A percentile compares a stretch with the other conserved stretches of the same genome.
Evolutionary conservation across 2,888 invertebrate genomes (phyloP).

Genomic region (Cephus sareptanus): DNA sequence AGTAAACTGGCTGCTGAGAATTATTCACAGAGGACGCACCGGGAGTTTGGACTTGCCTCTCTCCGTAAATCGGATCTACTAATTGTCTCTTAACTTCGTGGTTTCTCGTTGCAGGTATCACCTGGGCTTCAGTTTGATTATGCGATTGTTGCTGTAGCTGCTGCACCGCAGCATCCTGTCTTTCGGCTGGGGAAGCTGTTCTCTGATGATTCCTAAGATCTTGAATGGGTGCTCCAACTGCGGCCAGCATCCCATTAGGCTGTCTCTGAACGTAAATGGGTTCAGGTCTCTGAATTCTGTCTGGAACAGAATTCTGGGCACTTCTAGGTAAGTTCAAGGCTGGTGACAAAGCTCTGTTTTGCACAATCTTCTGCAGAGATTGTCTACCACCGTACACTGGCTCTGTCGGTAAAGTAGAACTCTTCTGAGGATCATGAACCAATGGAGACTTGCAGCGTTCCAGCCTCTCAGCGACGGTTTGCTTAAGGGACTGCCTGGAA

Average conservation of each 20-base stretch:
- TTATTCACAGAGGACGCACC: constrained; percentile 13
- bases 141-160: neutral
- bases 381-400: constrained; percentile 1
- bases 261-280: constrained; percentile 38
- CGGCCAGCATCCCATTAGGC: neutral
- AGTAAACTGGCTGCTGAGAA: constrained; percentile 1
- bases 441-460: constrained; percentile 26
- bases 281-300: constrained; percentile 43
- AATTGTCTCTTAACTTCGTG: neutral
- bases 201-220: neutral
- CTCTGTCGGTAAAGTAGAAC: neutral
- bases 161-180: constrained; percentile 7
- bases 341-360: constrained; percentile 27
- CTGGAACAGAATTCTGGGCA: constrained; percentile 5
- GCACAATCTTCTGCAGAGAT: constrained; percentile 12
- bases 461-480: constrained; percentile 25
- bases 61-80: constrained; percentile 21
- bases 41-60: constrained; percentile 27
- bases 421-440: constrained; percentile 5
- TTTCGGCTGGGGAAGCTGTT: constrained; percentile 9
- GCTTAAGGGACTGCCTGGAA: constrained; percentile 27
- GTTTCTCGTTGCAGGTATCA: neutral
- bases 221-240: neutral
- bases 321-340: neutral
- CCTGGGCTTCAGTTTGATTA: neutral